Evolutionary conservation across 1,140 invertebrate species (phyloP), one percentile per base, ranked within the genome.

Genomic region (Bombus superbus): DNA sequence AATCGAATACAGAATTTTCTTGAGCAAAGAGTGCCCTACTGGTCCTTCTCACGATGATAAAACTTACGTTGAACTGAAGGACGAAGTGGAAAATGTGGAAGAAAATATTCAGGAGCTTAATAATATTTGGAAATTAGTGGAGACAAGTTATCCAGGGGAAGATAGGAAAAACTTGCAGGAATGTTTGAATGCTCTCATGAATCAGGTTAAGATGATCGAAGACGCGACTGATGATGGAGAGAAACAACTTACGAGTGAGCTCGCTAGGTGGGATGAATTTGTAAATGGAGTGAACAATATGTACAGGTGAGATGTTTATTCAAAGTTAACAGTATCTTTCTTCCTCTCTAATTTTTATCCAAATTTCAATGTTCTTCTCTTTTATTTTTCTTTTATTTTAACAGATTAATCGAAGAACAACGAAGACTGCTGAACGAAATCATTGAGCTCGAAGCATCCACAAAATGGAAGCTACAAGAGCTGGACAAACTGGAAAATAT

Each of bases 1-100:
- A 40, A 97, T 98, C 86, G 97, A 98, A 93, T 98, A 98, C 87
- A 96, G 97, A 91, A 97, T 98, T 15, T 97, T 97, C 84, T 89
- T 96, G 15, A 96, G 96, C 64, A 95, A 95, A 71, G 96, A 97
- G 89, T 87, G 66, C 68, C 90, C 89, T 0, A 79, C 3, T 64
- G 94, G 92, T 28, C 92, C 92, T 9, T 89, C 89, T 38, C 84
- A 90, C 81, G 83, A 93, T 2, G 92, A 95, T 13, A 87, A 62
- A 9, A 90, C 83, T 42, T 95, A 96, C 57, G 88, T 93, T 68
- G 92, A 95, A 69, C 80, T 96, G 8, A 96, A 96, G 83, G 92
- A 97, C 35, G 96, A 97, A 91, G 94, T 97, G 72, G 93, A 88
- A 79, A 93, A 94, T 28, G 95, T 96, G 0, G 94, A 95, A 76